Conservation (phyloP, 2,113 vertebrate species). For the Rhea pennata region DNA sequence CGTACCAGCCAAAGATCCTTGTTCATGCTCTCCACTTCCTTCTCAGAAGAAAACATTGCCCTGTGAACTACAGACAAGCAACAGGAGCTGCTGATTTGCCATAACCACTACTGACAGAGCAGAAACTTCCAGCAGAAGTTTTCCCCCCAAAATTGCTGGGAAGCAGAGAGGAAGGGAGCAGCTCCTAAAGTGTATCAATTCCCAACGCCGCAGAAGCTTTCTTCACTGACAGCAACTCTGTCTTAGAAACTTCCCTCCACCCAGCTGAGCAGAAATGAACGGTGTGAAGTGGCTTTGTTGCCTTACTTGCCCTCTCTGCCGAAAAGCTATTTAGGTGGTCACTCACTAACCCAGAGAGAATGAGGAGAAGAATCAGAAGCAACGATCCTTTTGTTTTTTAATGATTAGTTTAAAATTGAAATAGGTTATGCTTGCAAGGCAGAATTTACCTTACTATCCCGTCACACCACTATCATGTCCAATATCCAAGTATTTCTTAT, state of each 20-base stretch:
- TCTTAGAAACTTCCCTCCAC: neutral
- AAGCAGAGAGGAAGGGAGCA: neutral
- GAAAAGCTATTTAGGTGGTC: neutral
- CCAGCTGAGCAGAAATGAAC: neutral
- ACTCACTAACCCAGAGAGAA: neutral
- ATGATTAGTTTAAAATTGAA: neutral
- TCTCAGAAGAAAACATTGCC: neutral
- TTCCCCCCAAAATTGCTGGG: neutral
- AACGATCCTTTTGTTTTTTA: neutral
- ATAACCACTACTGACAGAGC: neutral
- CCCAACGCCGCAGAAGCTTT: neutral
- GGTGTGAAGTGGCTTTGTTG: neutral
- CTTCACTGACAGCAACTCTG: neutral
- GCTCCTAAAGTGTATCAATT: neutral
- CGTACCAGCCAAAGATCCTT: neutral
- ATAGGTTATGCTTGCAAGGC: neutral
- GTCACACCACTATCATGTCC: neutral
- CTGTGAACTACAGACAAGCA: fast-evolving
- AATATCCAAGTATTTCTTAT: neutral
- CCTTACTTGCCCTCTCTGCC: neutral
- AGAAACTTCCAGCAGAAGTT: neutral
- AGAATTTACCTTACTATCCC: neutral
- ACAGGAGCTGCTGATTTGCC: neutral
- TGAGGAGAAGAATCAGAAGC: neutral
- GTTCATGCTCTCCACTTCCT: neutral